phyloP scores from a whole-genome alignment of 1,140 invertebrate genomes.

The Drosophila ironensis region DNA sequence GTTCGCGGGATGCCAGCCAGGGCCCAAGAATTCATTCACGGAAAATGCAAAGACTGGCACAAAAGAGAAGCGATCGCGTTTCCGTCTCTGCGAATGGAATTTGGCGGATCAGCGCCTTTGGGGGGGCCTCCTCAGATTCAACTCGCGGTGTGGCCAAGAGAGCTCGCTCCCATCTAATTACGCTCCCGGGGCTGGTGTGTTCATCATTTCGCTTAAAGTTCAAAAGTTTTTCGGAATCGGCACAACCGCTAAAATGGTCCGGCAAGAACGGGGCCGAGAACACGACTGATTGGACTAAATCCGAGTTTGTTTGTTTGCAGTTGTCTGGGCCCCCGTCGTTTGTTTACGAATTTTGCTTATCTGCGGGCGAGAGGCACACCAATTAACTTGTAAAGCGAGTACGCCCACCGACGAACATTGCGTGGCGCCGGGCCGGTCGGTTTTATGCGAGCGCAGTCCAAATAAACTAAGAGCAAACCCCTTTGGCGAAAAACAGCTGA shows the following conservation, averaged over 20 bases:
- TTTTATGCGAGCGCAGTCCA: slow-evolving; percentile 17
- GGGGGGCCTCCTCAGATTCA: not conserved
- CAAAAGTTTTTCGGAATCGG: not conserved
- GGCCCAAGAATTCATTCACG: slow-evolving; percentile 28
- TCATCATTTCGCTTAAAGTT: not conserved
- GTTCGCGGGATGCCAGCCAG: not conserved
- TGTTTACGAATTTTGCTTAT: slow-evolving; percentile 40
- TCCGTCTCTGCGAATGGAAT: slow-evolving; percentile 25
- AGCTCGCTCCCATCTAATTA: not conserved
- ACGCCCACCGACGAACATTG: slow-evolving; percentile 30
- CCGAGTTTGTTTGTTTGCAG: slow-evolving; percentile 25
- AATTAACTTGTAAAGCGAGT: slow-evolving; percentile 26
- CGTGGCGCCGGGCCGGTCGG: slow-evolving; percentile 2
- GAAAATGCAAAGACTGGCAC: slow-evolving; percentile 19
- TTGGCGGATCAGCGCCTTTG: slow-evolving; percentile 4
- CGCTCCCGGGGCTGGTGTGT: slow-evolving; percentile 4
- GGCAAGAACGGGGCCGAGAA: not conserved
- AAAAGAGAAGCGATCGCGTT: slow-evolving; percentile 56
- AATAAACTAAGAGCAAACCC: too few species aligned
- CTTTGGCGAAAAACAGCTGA: too few species aligned
- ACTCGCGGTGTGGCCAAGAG: slow-evolving; percentile 4
- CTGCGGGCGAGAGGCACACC: slow-evolving; percentile 15
- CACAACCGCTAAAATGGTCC: not conserved
- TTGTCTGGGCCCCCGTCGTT: slow-evolving; percentile 11
- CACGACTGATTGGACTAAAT: not conserved